A percentile compares a stretch with the other conserved stretches of the same genome.
Evolutionary conservation across 2,888 invertebrate species (phyloP).

Genomic region (Oxycera nigricornis): DNA sequence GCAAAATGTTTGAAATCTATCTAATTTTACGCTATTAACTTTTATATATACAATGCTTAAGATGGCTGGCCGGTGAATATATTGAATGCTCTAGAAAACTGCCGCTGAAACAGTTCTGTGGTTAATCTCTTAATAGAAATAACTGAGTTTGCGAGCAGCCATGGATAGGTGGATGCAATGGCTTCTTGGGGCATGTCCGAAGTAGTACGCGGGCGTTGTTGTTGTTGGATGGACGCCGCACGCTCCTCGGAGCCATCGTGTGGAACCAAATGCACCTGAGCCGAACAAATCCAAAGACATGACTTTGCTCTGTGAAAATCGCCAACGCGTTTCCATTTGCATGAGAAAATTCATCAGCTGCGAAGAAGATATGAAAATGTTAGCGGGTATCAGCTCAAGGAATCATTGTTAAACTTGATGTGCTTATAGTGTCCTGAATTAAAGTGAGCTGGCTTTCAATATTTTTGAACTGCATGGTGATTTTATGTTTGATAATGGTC

Average conservation of each 20-base stretch:
- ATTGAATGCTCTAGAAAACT: conserved; percentile 18
- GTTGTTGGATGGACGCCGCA: not conserved
- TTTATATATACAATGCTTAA: too few species aligned
- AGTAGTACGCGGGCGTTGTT: not conserved
- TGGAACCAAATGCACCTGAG: not conserved
- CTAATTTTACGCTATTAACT: conserved; percentile 21
- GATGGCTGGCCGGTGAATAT: not conserved
- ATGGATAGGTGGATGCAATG: not conserved
- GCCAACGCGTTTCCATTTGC: not conserved
- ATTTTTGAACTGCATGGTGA: too few species aligned
- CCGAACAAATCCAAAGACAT: not conserved
- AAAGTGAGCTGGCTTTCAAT: too few species aligned
- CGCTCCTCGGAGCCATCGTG: not conserved
- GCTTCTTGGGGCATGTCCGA: not conserved
- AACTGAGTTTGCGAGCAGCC: not conserved
- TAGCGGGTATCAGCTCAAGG: too few species aligned
- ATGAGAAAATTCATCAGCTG: too few species aligned
- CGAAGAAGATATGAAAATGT: too few species aligned
- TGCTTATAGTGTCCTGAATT: too few species aligned
- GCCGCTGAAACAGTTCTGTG: not conserved
- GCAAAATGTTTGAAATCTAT: conserved; percentile 11
- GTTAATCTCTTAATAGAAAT: conserved; percentile 4
- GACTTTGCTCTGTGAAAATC: not conserved
- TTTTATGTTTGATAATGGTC: too few species aligned
- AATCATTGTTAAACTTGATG: too few species aligned